Evolutionary conservation across 2,797 vertebrate genomes (phyloP), one percentile per base, ranked within the genome.

Genomic region (Uromys caudimaculatus): DNA sequence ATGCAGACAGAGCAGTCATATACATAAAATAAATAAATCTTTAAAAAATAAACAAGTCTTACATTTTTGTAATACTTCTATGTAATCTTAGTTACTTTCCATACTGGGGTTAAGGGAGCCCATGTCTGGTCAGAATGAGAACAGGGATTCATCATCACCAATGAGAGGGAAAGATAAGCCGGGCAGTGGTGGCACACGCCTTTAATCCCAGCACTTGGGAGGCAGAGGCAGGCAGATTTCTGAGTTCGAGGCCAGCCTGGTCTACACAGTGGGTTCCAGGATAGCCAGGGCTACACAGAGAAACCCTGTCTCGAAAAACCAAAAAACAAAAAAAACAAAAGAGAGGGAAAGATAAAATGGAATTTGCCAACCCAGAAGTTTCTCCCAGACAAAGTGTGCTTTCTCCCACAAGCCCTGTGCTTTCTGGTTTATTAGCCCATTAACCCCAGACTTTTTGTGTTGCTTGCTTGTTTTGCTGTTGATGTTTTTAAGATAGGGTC

Each of bases 71-170:
- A 1, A 90, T 75, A 67, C 79, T 90, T 85, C n/a, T 56, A 50
- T 75, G n/a, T 88, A 86, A 12, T 87, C 35, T 58, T 86, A 73
- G 32, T 54, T 96, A 50, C 64, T 85, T 95, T 95, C 41, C 35
- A 16, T 83, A 8, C n/a, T 4, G 23, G 54, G 23, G 19, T 50
- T 44, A 60, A 38, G 17, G 11, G 35, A 7, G 9, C 32, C 62
- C n/a, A 6, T 82, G 32, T 1, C 27, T 89, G 73, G 44, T 93
- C 41, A 90, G 47, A 93, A 90, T 91, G 27, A 35, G 83, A 69
- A 38, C 11, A 69, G 64, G 64, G 5, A 67, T 35, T n/a, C 0
- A 1, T 58, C 24, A 14, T 69, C 41, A 5, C 32, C 44, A 85
- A 19, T n/a, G 41, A 69, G n/a, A 85, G 12, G 44, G 16, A 47